These are phyloP conservation scores for Drosophila nigrodunni DNA, from an alignment of 1,140 invertebrate genomes.

Conservation along the genomic window DNA sequence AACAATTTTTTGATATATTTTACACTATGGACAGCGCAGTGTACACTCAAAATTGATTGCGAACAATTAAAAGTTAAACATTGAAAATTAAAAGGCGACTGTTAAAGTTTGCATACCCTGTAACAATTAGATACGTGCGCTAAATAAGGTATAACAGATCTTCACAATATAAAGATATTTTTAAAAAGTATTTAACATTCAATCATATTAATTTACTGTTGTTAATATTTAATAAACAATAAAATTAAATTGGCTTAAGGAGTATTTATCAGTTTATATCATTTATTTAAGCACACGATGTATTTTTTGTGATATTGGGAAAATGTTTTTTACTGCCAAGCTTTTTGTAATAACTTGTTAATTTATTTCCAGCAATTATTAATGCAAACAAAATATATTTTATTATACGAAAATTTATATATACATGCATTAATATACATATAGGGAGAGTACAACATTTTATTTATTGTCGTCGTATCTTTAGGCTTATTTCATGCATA, in stretches of 20 bases:
- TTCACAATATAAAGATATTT: too few relatives aligned
- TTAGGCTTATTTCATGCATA: slow-evolving; percentile 74
- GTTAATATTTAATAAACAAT: not conserved
- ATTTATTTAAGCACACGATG: not conserved
- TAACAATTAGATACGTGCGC: not conserved
- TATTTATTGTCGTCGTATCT: slow-evolving; percentile 58
- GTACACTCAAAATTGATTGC: slow-evolving; percentile 76
- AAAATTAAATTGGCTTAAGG: not conserved
- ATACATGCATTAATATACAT: slow-evolving; percentile 40
- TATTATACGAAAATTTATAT: slow-evolving; percentile 26
- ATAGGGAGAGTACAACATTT: slow-evolving; percentile 52
- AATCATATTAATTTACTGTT: not conserved
- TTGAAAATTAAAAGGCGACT: slow-evolving; percentile 79
- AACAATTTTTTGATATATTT: slow-evolving; percentile 76
- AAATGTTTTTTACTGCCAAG: slow-evolving; percentile 6
- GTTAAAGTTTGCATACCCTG: slow-evolving; percentile 35
- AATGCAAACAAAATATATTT: slow-evolving; percentile 75
- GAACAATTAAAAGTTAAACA: slow-evolving; percentile 80
- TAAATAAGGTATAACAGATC: not conserved
- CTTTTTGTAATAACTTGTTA: slow-evolving; percentile 70
- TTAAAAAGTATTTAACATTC: too few relatives aligned
- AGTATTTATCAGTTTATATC: not conserved
- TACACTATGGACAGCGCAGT: slow-evolving; percentile 33
- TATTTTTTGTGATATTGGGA: slow-evolving; percentile 15
- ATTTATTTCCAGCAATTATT: slow-evolving; percentile 82